Conservation (phyloP, 2,113 vertebrate genomes). For the Aldabrachelys gigantea region DNA sequence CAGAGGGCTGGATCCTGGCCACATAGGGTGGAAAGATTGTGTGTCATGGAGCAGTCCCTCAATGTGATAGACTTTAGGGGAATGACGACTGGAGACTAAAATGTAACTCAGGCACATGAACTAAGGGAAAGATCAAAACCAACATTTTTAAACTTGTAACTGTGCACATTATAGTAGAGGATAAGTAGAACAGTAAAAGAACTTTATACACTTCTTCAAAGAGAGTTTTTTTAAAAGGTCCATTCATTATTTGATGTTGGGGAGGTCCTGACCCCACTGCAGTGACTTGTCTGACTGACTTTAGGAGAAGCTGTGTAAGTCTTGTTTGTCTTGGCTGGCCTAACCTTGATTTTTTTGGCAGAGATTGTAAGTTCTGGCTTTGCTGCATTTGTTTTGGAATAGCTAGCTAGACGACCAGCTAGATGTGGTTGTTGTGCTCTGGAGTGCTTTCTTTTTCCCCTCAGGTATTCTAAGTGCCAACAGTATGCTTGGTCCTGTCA, state of each 20-base stretch:
- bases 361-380: conserved; percentile 11
- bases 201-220: not conserved
- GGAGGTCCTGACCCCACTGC: not conserved
- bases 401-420: not conserved
- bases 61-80: too few species aligned
- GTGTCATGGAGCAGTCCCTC: accelerated
- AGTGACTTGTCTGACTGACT: conserved; percentile 44
- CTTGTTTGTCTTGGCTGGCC: not conserved
- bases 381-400: conserved; percentile 33
- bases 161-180: accelerated
- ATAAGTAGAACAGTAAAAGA: not conserved
- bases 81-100: too few species aligned
- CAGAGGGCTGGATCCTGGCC: not conserved
- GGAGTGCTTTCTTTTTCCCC: conserved; percentile 14
- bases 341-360: conserved; percentile 48
- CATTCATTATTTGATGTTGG: conserved; percentile 19
- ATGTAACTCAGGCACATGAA: not conserved
- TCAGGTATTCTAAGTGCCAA: not conserved
- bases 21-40: accelerated
- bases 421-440: not conserved
- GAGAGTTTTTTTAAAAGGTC: conserved; percentile 27
- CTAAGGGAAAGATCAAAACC: not conserved
- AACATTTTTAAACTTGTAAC: not conserved
- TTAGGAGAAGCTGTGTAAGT: conserved; percentile 36
- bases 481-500: not conserved